Evolutionary conservation across 2,888 invertebrate genomes (phyloP), one percentile per base, ranked within the genome.

Genomic region (Aleiodes leptofemur): DNA sequence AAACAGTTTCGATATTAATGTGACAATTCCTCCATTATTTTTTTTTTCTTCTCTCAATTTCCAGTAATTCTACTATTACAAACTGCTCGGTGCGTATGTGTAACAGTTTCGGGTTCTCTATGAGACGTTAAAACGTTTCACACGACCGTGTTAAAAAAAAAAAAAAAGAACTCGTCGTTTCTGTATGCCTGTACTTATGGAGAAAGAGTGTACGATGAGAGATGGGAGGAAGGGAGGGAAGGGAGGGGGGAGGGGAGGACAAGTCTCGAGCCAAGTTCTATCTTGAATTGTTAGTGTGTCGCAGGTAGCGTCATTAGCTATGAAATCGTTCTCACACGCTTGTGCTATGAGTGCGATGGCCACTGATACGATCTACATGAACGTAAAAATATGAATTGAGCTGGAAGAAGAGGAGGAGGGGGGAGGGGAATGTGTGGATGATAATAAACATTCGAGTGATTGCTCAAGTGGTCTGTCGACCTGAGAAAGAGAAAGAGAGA

Each of bases 291-390:
- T 64, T 48, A 69, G 78, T 74, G 72, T 71, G 78, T 78, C 77
- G 76, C 77, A 72, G 74, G 76, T 77, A 78, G 77, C 81, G 81
- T 85, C 84, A 82, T 85, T 84, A 84, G 82, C 79, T 79, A 76
- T 74, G 79, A 31, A 11, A 79, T 43, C 34, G 86, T 88, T 88
- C 87, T 88, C 88, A 88, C 88, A 88, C 87, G 85, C 83, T 84
- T 83, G 34, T 59, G 34, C n/a, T 59, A 59, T n/a, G n/a, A 38
- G 59, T 34, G 31, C 77, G 55, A 85, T 84, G 82, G 83, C 59
- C 76, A 75, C 80, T 78, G 86, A 87, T 88, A 88, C 81, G 83
- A 87, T 87, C 87, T 85, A 79, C 81, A 80, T 80, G 82, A 59
- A 34, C n/a, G 34, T 59, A n/a, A 59, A n/a, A 31, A n/a, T 9